Conservation (phyloP, 1,140 invertebrate species). For the Tetragnatha versicolor region DNA sequence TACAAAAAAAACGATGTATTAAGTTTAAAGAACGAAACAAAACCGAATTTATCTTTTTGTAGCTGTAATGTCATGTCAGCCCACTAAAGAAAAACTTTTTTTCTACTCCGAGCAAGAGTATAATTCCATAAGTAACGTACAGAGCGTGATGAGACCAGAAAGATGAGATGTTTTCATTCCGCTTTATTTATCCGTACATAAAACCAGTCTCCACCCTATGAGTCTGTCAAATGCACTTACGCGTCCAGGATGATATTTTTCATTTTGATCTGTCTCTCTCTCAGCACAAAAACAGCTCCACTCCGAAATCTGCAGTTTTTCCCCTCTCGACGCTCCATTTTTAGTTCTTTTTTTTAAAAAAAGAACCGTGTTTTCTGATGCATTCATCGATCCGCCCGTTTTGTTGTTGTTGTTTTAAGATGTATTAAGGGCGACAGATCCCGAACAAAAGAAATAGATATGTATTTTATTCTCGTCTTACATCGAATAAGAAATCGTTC, state of each 20-base stretch:
- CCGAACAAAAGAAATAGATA: conserved; percentile 6
- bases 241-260: conserved; percentile 7
- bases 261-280: too few species aligned
- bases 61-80: not conserved
- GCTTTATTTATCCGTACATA: conserved; percentile 19
- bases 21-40: too few species aligned
- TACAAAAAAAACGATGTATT: too few species aligned
- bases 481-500: conserved; percentile 35
- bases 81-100: not conserved
- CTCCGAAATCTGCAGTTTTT: not conserved
- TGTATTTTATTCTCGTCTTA: conserved; percentile 10
- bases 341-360: not conserved
- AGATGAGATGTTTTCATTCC: not conserved
- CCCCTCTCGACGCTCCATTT: not conserved
- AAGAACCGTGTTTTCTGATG: not conserved
- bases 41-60: not conserved
- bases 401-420: conserved; percentile 34
- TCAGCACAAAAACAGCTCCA: too few species aligned
- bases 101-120: not conserved
- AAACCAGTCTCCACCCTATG: not conserved
- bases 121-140: not conserved
- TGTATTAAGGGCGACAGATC: conserved; percentile 36
- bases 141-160: conserved; percentile 3
- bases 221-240: conserved; percentile 30
- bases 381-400: conserved; percentile 9